Conservation (phyloP, 2,888 invertebrate genomes). For the Yponomeuta plumbellus region DNA sequence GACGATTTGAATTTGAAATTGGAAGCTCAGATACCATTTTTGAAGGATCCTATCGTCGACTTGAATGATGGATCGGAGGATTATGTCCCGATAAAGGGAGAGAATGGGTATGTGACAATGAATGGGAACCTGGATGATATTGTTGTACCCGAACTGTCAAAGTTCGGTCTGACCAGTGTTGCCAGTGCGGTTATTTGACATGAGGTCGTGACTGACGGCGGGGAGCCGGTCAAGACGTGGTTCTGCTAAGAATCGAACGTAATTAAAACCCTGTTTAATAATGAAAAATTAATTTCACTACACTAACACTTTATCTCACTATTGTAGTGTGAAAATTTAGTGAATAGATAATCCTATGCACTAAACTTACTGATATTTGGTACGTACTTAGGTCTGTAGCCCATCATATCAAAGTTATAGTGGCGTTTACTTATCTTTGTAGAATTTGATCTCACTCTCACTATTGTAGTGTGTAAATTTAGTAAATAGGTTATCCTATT, state of each 20-base stretch:
- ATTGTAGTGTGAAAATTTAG: too few species aligned
- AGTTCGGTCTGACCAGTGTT: constrained; percentile 45
- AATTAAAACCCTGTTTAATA: neutral
- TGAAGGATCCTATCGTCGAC: constrained; percentile 52
- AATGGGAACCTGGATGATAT: constrained; percentile 51
- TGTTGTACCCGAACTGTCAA: constrained; percentile 55
- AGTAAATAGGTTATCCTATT: too few species aligned
- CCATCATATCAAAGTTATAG: too few species aligned
- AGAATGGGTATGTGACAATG: constrained; percentile 27
- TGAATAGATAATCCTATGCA: too few species aligned
- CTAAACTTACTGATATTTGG: too few species aligned
- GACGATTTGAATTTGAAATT: constrained; percentile 29
- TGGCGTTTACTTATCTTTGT: too few species aligned
- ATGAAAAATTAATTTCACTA: neutral
- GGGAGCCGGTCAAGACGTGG: constrained; percentile 67
- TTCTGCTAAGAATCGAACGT: constrained; percentile 45
- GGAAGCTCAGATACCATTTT: constrained; percentile 8
- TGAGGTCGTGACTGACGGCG: constrained; percentile 45
- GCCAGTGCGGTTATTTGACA: constrained; percentile 58
- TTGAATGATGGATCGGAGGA: constrained; percentile 57
- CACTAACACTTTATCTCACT: too few species aligned
- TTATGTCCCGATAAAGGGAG: constrained; percentile 49
- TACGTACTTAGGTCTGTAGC: too few species aligned
- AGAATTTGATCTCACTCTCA: too few species aligned
- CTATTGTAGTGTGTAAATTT: too few species aligned